These are phyloP conservation scores for Linepithema humile DNA, from an alignment of 1,140 invertebrate species.

Conservation along the genomic window DNA sequence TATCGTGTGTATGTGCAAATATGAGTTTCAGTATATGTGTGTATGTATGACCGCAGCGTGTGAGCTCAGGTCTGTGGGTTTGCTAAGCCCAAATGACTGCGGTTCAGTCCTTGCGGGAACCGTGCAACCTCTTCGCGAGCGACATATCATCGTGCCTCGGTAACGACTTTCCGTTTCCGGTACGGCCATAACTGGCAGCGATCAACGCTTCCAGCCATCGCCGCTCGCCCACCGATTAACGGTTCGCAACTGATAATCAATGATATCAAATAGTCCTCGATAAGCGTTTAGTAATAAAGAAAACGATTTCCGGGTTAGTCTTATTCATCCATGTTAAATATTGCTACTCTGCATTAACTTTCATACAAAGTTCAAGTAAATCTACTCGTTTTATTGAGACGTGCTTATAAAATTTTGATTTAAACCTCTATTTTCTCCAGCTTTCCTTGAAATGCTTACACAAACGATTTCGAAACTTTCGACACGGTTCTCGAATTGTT, in stretches of 20 bases:
- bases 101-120: no score
- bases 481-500: background rate
- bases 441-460: no score
- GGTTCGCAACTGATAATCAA: constrained; percentile 45
- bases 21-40: no score
- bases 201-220: constrained; percentile 10
- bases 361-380: background rate
- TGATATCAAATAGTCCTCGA: constrained; percentile 27
- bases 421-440: no score
- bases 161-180: constrained; percentile 60
- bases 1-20: no score
- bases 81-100: no score
- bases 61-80: no score
- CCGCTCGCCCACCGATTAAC: background rate
- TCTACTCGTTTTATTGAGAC: background rate
- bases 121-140: constrained; percentile 26
- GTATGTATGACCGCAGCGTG: no score
- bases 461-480: constrained; percentile 2
- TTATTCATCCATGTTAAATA: constrained; percentile 17
- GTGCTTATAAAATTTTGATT: no score
- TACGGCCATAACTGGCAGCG: constrained; percentile 17
- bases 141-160: constrained; percentile 36
- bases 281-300: constrained; percentile 30
- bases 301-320: constrained; percentile 24
- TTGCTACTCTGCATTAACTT: background rate